These are phyloP conservation scores for Halcyon badia DNA, from an alignment of 2,797 vertebrate species.

Conservation along the genomic window DNA sequence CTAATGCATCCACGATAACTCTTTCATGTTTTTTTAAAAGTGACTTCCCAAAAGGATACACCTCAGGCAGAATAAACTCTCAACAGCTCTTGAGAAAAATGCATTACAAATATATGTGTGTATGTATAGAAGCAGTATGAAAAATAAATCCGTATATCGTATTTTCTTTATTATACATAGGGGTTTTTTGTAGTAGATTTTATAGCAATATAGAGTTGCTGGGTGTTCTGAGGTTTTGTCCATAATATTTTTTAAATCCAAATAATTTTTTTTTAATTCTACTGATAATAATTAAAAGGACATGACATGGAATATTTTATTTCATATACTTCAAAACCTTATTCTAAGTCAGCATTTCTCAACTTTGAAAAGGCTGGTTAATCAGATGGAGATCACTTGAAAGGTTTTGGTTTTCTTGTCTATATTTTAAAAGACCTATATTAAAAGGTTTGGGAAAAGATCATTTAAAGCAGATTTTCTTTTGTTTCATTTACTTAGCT, in stretches of 20 bases:
- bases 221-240: not conserved
- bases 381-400: not conserved
- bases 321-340: not conserved
- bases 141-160: not conserved
- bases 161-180: not conserved
- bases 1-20: not conserved
- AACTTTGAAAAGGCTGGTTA: not conserved
- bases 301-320: not conserved
- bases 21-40: not conserved
- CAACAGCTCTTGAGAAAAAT: not conserved
- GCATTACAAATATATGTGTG: not conserved
- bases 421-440: conserved; percentile 33
- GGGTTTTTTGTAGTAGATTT: not conserved
- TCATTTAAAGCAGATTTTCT: conserved; percentile 68
- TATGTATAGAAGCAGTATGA: not conserved
- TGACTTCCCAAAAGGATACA: not conserved
- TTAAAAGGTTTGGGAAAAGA: not conserved
- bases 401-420: not conserved
- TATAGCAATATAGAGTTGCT: not conserved
- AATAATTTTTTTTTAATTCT: not conserved
- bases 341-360: not conserved
- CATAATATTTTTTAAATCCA: not conserved
- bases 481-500: conserved; percentile 71
- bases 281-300: not conserved
- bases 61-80: not conserved